Evolutionary conservation across 2,888 invertebrate species (phyloP), one percentile per base, ranked within the genome.

Genomic region (Leptarthrus brevirostris): DNA sequence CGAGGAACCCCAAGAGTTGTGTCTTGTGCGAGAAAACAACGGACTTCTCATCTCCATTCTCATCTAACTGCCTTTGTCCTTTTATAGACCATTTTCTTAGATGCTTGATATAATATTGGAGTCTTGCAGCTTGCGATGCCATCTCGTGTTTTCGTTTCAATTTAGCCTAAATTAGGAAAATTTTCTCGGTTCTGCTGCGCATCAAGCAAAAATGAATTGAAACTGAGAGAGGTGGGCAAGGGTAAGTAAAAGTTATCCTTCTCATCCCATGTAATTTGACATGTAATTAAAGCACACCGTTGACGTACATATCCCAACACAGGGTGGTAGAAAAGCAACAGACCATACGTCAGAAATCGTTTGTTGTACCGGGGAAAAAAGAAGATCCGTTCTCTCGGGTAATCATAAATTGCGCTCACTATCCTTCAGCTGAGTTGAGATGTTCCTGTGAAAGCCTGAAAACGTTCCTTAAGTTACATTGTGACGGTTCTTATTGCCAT

Each of bases 391-490:
- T 44, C 4, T 44, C 16, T 44, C 1, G 22, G 56, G 26, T 12
- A 30, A 30, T 56, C 56, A 56, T 56, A 56, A 61, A 61, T 61
- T 40, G 40, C 61, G 16, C 30, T 58, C 58, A 34, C 18, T 34
- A 36, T 58, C 34, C 34, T 58, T 56, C 10, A 16, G 20, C 8
- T 10, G 6, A 16, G 4, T 4, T 3, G 44, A 0, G n/a, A 30
- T 8, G 2, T 6, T 3, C 1, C n/a, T n/a, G 26, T 26, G 3
- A 10, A n/a, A 24, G 24, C 30, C 24, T 1, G 26, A 16, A 56
- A 56, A 30, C 26, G n/a, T 20, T 58, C n/a, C 58, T 58, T 58
- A 20, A 61, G 12, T 36, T 61, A 36, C 40, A 61, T 61, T 61
- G 20, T 40, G 40, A 40, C 40, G 14, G 61, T 16, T 20, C 16